phyloP scores from a whole-genome alignment of 2,888 invertebrate species.

The Macropis europaea region DNA sequence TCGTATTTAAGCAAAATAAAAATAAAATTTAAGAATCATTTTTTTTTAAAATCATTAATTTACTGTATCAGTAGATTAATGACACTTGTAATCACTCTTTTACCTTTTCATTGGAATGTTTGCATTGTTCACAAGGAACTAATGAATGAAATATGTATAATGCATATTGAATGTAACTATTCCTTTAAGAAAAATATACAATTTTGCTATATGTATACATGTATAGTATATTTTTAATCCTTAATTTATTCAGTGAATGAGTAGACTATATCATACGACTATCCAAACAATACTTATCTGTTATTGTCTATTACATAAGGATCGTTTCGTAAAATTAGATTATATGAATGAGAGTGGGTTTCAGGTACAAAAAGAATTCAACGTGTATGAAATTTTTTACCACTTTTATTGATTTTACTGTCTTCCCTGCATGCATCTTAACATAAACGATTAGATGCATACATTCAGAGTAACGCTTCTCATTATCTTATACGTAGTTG shows the following conservation, averaged over 20 bases:
- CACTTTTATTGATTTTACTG: slow-evolving; percentile 75
- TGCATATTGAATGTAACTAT: slow-evolving; percentile 12
- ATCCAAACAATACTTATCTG: background rate
- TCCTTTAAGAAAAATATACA: slow-evolving; percentile 17
- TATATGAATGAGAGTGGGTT: background rate
- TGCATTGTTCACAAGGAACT: slow-evolving; percentile 26
- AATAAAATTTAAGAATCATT: slow-evolving; percentile 2
- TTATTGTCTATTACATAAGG: background rate
- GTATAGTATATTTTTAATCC: background rate
- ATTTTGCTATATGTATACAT: slow-evolving; percentile 13
- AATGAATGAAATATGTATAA: slow-evolving; percentile 18
- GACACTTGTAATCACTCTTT: background rate
- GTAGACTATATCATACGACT: background rate
- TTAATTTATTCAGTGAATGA: background rate
- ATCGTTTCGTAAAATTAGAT: background rate
- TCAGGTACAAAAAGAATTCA: background rate
- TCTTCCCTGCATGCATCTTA: slow-evolving; percentile 76
- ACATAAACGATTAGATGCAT: slow-evolving; percentile 79
- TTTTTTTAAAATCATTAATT: slow-evolving; percentile 20
- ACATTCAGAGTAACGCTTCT: slow-evolving; percentile 70
- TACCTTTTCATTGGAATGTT: slow-evolving; percentile 30
- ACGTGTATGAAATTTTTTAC: slow-evolving; percentile 65
- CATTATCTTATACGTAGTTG: slow-evolving; percentile 72
- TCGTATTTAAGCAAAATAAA: background rate
- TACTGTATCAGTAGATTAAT: slow-evolving; percentile 36